Evolutionary conservation across 2,797 vertebrate species (phyloP), one percentile per base, ranked within the genome.

Genomic region (Mustela erminea): DNA sequence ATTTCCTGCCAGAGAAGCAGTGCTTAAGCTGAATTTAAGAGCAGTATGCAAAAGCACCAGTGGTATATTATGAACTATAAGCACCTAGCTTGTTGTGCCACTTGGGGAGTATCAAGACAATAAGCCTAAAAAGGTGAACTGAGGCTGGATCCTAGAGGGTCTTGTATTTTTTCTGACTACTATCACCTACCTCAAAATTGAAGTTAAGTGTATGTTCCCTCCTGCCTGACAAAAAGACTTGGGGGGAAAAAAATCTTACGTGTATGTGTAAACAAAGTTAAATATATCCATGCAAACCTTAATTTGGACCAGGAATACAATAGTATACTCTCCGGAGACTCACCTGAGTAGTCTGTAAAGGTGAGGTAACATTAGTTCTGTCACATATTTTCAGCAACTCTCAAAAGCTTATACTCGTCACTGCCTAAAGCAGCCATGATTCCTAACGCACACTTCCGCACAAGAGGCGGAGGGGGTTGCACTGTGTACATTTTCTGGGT

Each of bases 171-270:
- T 82, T 92, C 66, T 95, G 68, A 41, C 82, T 87, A 7, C 23
- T 46, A 7, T 86, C 62, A 92, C 81, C 95, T 98, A 96, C 97
- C 83, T 97, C 94, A 93, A 0, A 93, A 91, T 66, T 84, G 27
- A 77, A 92, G 3, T 25, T 86, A 25, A 81, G 12, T 78, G 7
- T 92, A 23, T 86, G 54, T 95, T 84, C 23, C 62, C 32, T 58
- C 46, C 23, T 82, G 35, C 58, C 89, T 93, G 32, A 58, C 52
- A 14, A 72, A 90, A 29, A 85, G n/a, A 54, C 18, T 20, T 58
- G 1, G 38, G 7, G 0, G 11, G 8, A 60, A 64, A 52, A 88
- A 72, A 52, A 88, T 2, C 25, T 62, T 93, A 66, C 20, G 21
- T 85, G 6, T 70, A 52, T 52, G 17, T 80, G 29, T 21, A 66